Base-by-base conservation (phyloP, 2,888 invertebrate species). In the Dolichomitus sp. region DNA sequence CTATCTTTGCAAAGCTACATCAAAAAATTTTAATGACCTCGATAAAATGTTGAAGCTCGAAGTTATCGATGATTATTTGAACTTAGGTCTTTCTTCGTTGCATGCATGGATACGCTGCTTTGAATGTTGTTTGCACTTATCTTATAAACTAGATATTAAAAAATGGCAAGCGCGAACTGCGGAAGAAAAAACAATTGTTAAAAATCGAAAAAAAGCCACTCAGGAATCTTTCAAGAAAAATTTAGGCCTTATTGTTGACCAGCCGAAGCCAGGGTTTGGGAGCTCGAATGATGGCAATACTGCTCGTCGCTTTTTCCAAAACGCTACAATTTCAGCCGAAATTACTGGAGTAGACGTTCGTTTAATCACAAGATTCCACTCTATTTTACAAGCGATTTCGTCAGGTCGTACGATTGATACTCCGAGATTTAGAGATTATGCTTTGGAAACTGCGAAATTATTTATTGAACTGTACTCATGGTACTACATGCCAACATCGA, bases 201-300 rank as follows among this genome's bases (percentile, higher is more conserved):
- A 69, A 30, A 70, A 63, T 19, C 52, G 52, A 74, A 81, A 65
- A 72, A 40, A 59, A 66, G 11, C 17, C 19, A 81, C 81, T 23
- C 85, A 85, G 65, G 42, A 79, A 48, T 30, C 50, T 45, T 86
- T 84, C 48, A 57, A 59, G 40, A 14, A 23, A 45, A 27, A 81
- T 66, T 61, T 84, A 37, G 85, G 81, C 7, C 42, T 87, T n/a
- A 37, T 85, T 23, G 63, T 87, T 11, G 84, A 86, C 63, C 33
- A 76, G 57, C 85, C 81, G 11, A 87, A 87, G 54, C 85, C 68
- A 52, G 85, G 85, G 48, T 86, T 23, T 69, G 83, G 81, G 12
- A 85, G 69, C 57, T 77, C 77, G 19, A 87, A 86, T 61, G 85
- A 86, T 48, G 87, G 83, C n/a, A 87, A 87, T 66, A 87, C 84